Conservation (phyloP, 2,888 invertebrate species). For the Cyclophora punctaria region DNA sequence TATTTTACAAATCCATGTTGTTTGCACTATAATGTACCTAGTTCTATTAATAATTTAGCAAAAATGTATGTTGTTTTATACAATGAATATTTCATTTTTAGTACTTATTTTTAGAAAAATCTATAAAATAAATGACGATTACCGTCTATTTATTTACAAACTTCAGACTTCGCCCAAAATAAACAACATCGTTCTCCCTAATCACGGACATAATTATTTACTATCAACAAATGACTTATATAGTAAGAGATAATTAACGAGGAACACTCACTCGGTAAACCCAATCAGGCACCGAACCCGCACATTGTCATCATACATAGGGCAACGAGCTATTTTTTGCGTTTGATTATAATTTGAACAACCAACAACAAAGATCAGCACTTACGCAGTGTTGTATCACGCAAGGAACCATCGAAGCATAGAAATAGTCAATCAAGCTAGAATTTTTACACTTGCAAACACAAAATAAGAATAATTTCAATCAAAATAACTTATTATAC, state of each 20-base stretch:
- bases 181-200: slow-evolving; percentile 33
- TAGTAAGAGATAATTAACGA: no score
- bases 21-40: no score
- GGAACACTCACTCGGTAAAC: neutral
- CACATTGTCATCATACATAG: slow-evolving; percentile 24
- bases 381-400: slow-evolving; percentile 50
- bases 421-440: slow-evolving; percentile 14
- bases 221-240: no score
- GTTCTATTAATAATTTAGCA: no score
- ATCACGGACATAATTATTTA: no score
- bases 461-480: slow-evolving; percentile 5
- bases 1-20: no score
- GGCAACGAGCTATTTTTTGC: slow-evolving; percentile 41
- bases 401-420: slow-evolving; percentile 29
- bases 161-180: slow-evolving; percentile 28
- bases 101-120: no score
- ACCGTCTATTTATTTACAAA: slow-evolving; percentile 1
- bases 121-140: slow-evolving; percentile 3
- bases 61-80: no score
- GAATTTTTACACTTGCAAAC: slow-evolving; percentile 3
- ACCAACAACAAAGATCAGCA: slow-evolving; percentile 62
- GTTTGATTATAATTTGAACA: slow-evolving; percentile 35
- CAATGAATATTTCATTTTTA: no score
- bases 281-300: slow-evolving; percentile 12
- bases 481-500: slow-evolving; percentile 1